Conservation (phyloP, 2,888 invertebrate genomes). For the Leptinotarsa peninsularis region DNA sequence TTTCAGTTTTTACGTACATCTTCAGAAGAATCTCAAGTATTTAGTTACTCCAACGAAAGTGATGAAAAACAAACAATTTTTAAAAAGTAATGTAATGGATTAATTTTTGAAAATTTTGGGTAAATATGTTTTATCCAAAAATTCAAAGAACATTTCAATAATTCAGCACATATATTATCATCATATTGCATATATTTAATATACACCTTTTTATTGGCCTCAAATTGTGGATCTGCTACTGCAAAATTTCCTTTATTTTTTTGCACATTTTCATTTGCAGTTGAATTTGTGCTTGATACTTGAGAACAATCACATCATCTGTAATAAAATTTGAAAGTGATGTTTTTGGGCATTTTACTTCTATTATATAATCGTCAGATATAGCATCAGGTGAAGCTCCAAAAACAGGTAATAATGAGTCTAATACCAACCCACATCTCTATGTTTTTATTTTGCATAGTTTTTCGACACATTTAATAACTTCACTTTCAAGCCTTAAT, state of each 20-base stretch:
- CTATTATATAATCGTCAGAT: constrained; percentile 38
- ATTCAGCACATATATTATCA: background rate
- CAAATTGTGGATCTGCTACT: constrained; percentile 5
- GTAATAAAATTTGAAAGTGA: constrained; percentile 1
- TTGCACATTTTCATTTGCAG: constrained; percentile 5
- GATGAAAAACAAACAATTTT: background rate
- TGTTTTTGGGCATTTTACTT: constrained; percentile 41
- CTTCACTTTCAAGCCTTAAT: constrained; percentile 32
- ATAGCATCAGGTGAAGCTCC: constrained; percentile 44
- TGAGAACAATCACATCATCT: constrained; percentile 2
- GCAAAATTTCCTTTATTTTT: background rate
- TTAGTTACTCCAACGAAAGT: background rate
- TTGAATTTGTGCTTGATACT: constrained; percentile 4
- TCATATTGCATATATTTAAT: constrained; percentile 9
- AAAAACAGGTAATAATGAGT: constrained; percentile 35
- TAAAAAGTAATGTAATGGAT: background rate
- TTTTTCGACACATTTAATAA: constrained; percentile 28
- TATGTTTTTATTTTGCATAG: constrained; percentile 27
- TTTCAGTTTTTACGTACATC: background rate
- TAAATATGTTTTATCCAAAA: constrained; percentile 12
- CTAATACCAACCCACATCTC: constrained; percentile 30
- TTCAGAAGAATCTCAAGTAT: constrained; percentile 7
- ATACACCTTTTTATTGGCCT: constrained; percentile 10
- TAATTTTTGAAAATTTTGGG: constrained; percentile 21
- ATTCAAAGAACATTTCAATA: background rate